A percentile compares a stretch with the other conserved stretches of the same genome.
phyloP scores from a whole-genome alignment of 2,797 vertebrate species.

The Adelosebastes latens region DNA sequence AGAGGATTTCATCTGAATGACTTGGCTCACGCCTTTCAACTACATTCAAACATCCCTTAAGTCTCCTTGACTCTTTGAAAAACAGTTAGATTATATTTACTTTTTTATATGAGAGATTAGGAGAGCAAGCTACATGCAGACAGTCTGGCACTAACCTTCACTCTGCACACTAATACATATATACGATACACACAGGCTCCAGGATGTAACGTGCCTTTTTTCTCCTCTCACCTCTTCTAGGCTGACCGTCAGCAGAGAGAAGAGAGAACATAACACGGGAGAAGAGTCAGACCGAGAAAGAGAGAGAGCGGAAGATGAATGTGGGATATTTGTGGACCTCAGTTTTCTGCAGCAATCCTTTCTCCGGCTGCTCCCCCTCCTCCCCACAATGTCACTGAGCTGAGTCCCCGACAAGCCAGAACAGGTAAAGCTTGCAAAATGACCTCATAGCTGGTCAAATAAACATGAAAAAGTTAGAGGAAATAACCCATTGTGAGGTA shows the following conservation, averaged over 20 bases:
- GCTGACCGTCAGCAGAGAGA: conserved; percentile 29
- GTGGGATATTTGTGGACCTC: conserved; percentile 45
- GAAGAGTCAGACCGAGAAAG: conserved; percentile 3
- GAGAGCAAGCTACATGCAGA: conserved; percentile 17
- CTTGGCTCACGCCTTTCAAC: conserved; percentile 28
- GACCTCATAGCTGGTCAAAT: conserved; percentile 15
- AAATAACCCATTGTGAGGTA: not conserved
- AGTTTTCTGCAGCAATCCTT: conserved; percentile 29
- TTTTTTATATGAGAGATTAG: conserved; percentile 50
- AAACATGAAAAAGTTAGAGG: not conserved
- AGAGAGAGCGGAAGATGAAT: conserved; percentile 35
- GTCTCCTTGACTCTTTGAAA: conserved; percentile 44
- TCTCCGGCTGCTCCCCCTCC: conserved; percentile 15
- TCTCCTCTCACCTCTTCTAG: conserved; percentile 30
- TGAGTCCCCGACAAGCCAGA: conserved; percentile 16
- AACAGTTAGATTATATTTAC: conserved; percentile 46
- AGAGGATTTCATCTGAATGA: conserved; percentile 39
- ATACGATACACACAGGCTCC: not conserved
- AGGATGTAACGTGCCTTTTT: conserved; percentile 18
- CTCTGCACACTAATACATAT: conserved; percentile 33
- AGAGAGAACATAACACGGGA: conserved; percentile 1
- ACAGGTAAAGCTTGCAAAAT: conserved; percentile 28
- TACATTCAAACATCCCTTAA: conserved; percentile 38
- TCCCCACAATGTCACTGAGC: conserved; percentile 15
- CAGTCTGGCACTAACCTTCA: conserved; percentile 10